Evolutionary conservation across 1,140 invertebrate genomes (phyloP).

Genomic region (Drosophila rufa): DNA sequence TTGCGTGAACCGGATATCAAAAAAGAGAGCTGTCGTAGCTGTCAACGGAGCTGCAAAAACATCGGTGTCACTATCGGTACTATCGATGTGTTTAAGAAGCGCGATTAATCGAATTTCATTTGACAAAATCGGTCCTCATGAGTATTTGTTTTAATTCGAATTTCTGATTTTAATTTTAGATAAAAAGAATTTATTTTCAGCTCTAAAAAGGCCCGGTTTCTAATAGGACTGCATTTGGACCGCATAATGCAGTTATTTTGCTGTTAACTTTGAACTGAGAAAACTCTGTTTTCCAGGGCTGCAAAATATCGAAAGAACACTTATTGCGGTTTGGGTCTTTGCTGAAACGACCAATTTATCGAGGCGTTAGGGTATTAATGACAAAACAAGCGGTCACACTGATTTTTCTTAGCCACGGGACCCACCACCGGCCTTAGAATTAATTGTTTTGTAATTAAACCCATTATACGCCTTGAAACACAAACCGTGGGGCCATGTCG

Average conservation of each 20-base stretch:
- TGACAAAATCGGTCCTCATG: no score
- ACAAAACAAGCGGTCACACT: neutral
- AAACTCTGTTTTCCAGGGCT: no score
- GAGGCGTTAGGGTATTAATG: neutral
- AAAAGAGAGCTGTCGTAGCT: constrained; percentile 70
- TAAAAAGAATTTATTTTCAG: no score
- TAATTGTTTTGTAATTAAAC: constrained; percentile 13
- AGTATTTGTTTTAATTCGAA: no score
- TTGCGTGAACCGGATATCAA: constrained; percentile 81
- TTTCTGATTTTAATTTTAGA: no score
- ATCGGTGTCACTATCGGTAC: constrained; percentile 3
- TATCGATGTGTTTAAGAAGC: neutral
- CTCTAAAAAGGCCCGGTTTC: no score
- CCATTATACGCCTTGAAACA: neutral
- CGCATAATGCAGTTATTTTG: no score
- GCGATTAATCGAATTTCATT: no score
- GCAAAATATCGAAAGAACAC: no score
- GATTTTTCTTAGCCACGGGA: constrained; percentile 13
- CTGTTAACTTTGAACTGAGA: no score
- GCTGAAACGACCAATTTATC: neutral
- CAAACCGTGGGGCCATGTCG: constrained; percentile 87
- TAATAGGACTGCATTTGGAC: no score
- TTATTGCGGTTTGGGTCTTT: neutral
- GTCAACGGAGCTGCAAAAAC: constrained; percentile 44
- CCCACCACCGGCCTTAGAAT: constrained; percentile 2